Evolutionary conservation across 1,140 invertebrate species (phyloP), one percentile per base, ranked within the genome.

Genomic region (Sinonovacula constricta): DNA sequence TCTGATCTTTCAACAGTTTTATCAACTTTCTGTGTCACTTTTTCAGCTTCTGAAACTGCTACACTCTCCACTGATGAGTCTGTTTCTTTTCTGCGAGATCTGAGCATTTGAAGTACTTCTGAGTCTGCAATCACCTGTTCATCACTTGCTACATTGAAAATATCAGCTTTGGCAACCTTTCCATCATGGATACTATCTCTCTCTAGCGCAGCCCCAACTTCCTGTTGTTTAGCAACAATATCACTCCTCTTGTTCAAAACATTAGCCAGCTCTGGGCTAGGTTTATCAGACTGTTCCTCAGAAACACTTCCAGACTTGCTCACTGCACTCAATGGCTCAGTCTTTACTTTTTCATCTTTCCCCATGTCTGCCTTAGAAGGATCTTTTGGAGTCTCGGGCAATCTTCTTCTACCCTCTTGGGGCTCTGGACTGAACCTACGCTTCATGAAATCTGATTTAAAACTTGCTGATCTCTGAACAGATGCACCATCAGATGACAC

Each of bases 381-480:
- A n/a, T n/a, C n/a, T n/a, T n/a, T n/a, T 22, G 79, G 54, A 24
- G 34, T 71, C 10, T 12, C 62, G 15, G 78, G 72, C 67, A 81
- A 60, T 53, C 53, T 54, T 57, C 65, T 67, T 56, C 65, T 67
- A 33, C 74, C 15, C n/a, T 75, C 51, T 24, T 45, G 31, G 2
- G 80, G 60, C 54, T 81, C 79, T 18, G 80, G 80, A 71, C 83
- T 81, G 28, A 66, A 79, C 18, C 67, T 63, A 36, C 75, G 65
- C 34, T 71, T 59, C 83, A 84, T 84, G 70, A 84, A 84, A 54
- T 80, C 69, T 14, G 83, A 84, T 59, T 75, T 84, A 74, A 84
- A 84, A 71, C 83, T 84, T 14, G 77, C 75, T 22, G 83, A 81
- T 51, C 83, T 74, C 34, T 84, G 83, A 60, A 84, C 80, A 22